Evolutionary conservation across 1,140 invertebrate genomes (phyloP).

Genomic region (Drosophila grimshawi): DNA sequence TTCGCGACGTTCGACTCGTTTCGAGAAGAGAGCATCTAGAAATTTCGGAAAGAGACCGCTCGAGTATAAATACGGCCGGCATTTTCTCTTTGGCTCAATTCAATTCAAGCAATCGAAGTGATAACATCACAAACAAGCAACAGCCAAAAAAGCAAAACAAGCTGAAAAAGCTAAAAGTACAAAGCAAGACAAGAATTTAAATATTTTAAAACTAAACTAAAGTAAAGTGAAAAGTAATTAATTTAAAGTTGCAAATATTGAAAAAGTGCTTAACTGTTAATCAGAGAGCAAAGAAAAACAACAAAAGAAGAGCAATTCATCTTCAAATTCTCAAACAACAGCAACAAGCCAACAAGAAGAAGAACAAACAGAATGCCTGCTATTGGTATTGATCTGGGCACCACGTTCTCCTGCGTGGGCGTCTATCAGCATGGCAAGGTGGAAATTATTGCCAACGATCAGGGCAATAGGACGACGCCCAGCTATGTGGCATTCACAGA

Average conservation of each 20-base stretch:
- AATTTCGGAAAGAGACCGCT: slow-evolving; percentile 54
- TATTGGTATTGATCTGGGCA: slow-evolving; percentile 91
- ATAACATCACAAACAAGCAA: slow-evolving; percentile 61
- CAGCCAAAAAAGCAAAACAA: slow-evolving; percentile 43
- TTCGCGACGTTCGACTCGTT: slow-evolving; percentile 14
- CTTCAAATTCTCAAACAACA: background rate
- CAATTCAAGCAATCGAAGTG: slow-evolving; percentile 65
- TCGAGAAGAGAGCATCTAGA: slow-evolving; percentile 56
- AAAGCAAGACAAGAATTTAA: slow-evolving; percentile 5
- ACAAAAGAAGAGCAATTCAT: background rate
- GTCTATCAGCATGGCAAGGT: slow-evolving; percentile 94
- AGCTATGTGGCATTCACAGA: slow-evolving; percentile 98
- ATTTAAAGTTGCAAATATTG: background rate
- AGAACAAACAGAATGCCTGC: slow-evolving; percentile 85
- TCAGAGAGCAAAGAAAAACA: background rate
- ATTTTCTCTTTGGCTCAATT: slow-evolving; percentile 56
- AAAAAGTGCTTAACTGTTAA: slow-evolving; percentile 1
- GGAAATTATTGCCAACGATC: slow-evolving; percentile 97
- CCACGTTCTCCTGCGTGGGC: slow-evolving; percentile 92
- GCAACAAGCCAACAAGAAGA: slow-evolving; percentile 3
- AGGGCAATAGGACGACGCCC: slow-evolving; percentile 97
- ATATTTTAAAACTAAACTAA: slow-evolving; percentile 11
- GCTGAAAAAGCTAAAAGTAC: slow-evolving; percentile 47
- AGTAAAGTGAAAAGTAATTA: slow-evolving; percentile 15
- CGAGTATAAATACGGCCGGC: slow-evolving; percentile 65